Percentiles rank a stretch among this genome's conserved stretches.
phyloP scores from a whole-genome alignment of 2,888 invertebrate species.

The Heliconius ismenius region DNA sequence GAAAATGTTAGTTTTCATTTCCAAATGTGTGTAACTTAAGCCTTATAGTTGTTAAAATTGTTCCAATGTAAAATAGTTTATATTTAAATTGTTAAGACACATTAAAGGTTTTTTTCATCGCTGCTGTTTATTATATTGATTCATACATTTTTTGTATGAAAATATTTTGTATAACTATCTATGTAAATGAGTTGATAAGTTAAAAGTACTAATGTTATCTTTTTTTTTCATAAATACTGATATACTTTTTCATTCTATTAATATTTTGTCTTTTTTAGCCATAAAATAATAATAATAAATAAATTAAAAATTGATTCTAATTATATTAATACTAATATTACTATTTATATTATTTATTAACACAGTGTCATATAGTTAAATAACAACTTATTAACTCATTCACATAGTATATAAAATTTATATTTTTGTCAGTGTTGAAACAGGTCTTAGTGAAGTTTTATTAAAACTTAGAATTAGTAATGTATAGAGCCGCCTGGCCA shows the following conservation, averaged over 20 bases:
- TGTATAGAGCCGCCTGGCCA: slow-evolving; percentile 64
- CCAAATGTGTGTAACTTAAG: slow-evolving; percentile 33
- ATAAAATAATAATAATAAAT: neutral
- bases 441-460: slow-evolving; percentile 2
- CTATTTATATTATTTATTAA: slow-evolving; percentile 6
- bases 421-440: slow-evolving; percentile 6
- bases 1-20: slow-evolving; percentile 1
- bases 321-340: neutral
- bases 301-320: neutral
- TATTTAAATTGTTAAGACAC: slow-evolving; percentile 30
- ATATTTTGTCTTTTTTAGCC: neutral
- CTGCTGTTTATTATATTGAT: slow-evolving; percentile 11
- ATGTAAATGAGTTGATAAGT: slow-evolving; percentile 21
- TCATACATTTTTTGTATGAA: slow-evolving; percentile 9
- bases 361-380: neutral
- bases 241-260: neutral
- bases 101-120: slow-evolving; percentile 7
- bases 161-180: neutral
- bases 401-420: neutral
- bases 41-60: slow-evolving; percentile 34
- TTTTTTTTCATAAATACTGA: slow-evolving; percentile 4
- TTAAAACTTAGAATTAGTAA: slow-evolving; percentile 19
- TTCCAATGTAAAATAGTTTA: slow-evolving; percentile 32
- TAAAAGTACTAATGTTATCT: neutral
- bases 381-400: slow-evolving; percentile 12